Base-by-base conservation (phyloP, 2,888 invertebrate species). In the Trisateles emortualis region DNA sequence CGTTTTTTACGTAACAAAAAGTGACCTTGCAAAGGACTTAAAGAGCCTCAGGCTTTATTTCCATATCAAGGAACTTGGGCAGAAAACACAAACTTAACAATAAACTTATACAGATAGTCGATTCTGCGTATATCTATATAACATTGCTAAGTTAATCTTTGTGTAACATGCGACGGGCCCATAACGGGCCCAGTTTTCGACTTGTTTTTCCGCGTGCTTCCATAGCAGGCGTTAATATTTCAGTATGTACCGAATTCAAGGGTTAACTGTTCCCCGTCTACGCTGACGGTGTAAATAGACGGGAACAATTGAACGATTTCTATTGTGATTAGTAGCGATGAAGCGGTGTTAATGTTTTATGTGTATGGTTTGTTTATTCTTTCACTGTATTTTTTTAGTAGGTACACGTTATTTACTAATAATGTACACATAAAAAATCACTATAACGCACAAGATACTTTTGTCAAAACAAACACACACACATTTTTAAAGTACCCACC, bases 201-300 rank as follows among this genome's bases (percentile, higher is more conserved):
- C 90, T 91, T 92, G 91, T 92, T 92, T 92, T 92, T 91, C 90
- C 88, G 87, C 87, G 85, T 84, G 84, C 84, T 84, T 84, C 89
- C 85, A 91, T 87, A 87, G 86, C 82, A 74, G 74, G 83, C 86
- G 87, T 92, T 91, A 92, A 92, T 92, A 92, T 92, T 92, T 92
- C 88, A 92, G 86, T 79, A 76, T 81, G 87, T 85, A 85, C 84
- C 82, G 78, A 87, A 88, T 91, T 88, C 89, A 87, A 90, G 91
- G 92, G 91, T 92, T 91, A 90, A 90, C 84, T 88, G 85, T 74
- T 79, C 74, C 76, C 76, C 33, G 76, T 79, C 76, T 80, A 68
- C 68, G 60, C 74, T 63, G 73, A 66, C 76, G 66, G 72, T 76
- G 81, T 79, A 79, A 81, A 80, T 77, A 78, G 78, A 75, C 71